Base-by-base conservation (phyloP, 2,888 invertebrate genomes). In the Aquatica leii region DNA sequence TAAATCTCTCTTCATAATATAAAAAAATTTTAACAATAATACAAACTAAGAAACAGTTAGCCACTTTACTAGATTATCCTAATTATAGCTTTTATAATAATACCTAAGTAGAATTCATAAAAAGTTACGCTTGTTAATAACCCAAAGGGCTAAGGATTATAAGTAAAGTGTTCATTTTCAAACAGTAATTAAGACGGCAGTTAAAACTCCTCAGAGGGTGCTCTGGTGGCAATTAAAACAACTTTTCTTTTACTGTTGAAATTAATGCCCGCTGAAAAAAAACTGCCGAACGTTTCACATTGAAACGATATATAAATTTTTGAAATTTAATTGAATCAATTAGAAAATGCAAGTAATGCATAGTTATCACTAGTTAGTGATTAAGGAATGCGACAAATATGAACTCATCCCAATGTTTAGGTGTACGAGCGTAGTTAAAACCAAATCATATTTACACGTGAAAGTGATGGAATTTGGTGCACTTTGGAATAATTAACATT, bases 401-500 rank as follows among this genome's bases (percentile, higher is more conserved):
- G 71, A 76, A 77, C 76, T 76, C 74, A 69, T 57, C 76, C 72
- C 64, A 72, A 75, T 77, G 77, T 78, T 77, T 74, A 64, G 71
- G 67, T 68, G 62, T n/a, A n/a, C 76, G 78, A 69, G 70, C 73
- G 73, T 59, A 73, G 69, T 70, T 53, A 63, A 58, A 68, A 70
- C 73, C n/a, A n/a, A 74, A 75, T 76, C 74, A 73, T 73, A 74
- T 74, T 53, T 72, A 71, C 73, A 69, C 74, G 73, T 69, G n/a
- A n/a, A n/a, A n/a, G 76, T 77, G 75, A 69, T 73, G 80, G 80
- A 78, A 80, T 79, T 74, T 69, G 68, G 69, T 72, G 74, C 75
- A 74, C 75, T 77, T 77, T 73, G 71, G 79, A 78, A 80, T 81
- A 79, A 81, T 81, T 81, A 80, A 77, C 79, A 80, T 80, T 80